These are phyloP conservation scores for Aphelenchoides fujianensis DNA, from an alignment of 1,140 invertebrate species.

Conservation along the genomic window DNA sequence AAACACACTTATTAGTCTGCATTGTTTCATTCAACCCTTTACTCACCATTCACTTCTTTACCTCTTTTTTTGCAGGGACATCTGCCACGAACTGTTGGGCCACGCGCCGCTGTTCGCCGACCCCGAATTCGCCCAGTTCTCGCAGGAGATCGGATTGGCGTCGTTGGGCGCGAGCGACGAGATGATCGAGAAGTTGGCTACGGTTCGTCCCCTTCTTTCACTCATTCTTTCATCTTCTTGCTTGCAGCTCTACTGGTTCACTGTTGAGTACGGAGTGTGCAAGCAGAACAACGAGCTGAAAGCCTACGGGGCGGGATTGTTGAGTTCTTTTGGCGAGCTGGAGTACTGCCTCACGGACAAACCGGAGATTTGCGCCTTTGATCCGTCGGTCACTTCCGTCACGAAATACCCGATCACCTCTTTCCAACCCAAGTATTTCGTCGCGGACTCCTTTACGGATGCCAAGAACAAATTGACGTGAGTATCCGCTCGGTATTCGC, in stretches of 20 bases:
- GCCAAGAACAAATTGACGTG: slow-evolving; percentile 95
- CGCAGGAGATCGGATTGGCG: slow-evolving; percentile 86
- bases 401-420: slow-evolving; percentile 93
- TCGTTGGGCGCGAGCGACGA: slow-evolving; percentile 95
- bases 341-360: slow-evolving; percentile 74
- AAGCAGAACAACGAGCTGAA: slow-evolving; percentile 76
- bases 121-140: slow-evolving; percentile 93
- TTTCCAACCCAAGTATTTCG: slow-evolving; percentile 91
- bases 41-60: too few species aligned
- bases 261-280: slow-evolving; percentile 92
- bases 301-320: slow-evolving; percentile 88
- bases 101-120: slow-evolving; percentile 95
- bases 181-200: slow-evolving; percentile 90
- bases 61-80: slow-evolving; percentile 68
- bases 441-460: slow-evolving; percentile 89
- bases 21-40: too few species aligned
- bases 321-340: slow-evolving; percentile 95
- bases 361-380: slow-evolving; percentile 79
- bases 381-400: slow-evolving; percentile 76
- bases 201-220: slow-evolving; percentile 70
- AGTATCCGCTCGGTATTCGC: slow-evolving; percentile 61
- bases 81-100: slow-evolving; percentile 92
- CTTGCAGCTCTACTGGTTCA: slow-evolving; percentile 95
- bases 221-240: neutral
- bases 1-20: too few species aligned